Evolutionary conservation across 2,113 vertebrate species (phyloP).

Genomic region (Psettodes erumei): DNA sequence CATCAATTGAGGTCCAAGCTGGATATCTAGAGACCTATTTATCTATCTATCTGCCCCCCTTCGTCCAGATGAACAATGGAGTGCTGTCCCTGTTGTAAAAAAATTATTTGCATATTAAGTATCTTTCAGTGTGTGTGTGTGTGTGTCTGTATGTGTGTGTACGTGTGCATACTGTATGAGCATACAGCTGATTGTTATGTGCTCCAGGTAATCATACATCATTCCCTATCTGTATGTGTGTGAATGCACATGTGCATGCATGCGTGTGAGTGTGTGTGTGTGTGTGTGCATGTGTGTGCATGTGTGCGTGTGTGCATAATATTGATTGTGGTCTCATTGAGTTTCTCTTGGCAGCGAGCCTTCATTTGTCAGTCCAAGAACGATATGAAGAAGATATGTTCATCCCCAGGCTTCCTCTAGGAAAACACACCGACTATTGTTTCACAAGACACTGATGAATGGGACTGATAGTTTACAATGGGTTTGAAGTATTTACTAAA

Average conservation of each 20-base stretch:
- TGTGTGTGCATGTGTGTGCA: neutral
- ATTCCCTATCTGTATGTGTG: conserved; percentile 61
- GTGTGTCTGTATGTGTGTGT: conserved; percentile 17
- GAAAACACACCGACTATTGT: conserved; percentile 62
- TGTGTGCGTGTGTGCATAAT: conserved; percentile 43
- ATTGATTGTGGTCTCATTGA: conserved; percentile 81
- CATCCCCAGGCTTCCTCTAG: conserved; percentile 64
- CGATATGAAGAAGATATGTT: conserved; percentile 76
- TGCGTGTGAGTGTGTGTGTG: neutral
- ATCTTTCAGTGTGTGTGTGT: conserved; percentile 48
- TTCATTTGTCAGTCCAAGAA: conserved; percentile 79
- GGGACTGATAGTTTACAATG: conserved; percentile 38
- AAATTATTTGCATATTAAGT: conserved; percentile 75
- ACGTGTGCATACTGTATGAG: conserved; percentile 63
- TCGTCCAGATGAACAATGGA: conserved; percentile 64
- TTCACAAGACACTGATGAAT: conserved; percentile 69
- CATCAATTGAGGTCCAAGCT: conserved; percentile 66
- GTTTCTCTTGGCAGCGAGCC: conserved; percentile 65
- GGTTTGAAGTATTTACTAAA: conserved; percentile 47
- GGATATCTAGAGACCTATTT: conserved; percentile 74
- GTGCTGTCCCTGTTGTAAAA: conserved; percentile 57
- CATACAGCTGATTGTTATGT: conserved; percentile 73
- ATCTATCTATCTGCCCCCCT: conserved; percentile 59
- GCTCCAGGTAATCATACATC: conserved; percentile 75
- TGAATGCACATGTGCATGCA: conserved; percentile 3